Base-by-base conservation (phyloP, 2,888 invertebrate species). In the Plebejus anna region DNA sequence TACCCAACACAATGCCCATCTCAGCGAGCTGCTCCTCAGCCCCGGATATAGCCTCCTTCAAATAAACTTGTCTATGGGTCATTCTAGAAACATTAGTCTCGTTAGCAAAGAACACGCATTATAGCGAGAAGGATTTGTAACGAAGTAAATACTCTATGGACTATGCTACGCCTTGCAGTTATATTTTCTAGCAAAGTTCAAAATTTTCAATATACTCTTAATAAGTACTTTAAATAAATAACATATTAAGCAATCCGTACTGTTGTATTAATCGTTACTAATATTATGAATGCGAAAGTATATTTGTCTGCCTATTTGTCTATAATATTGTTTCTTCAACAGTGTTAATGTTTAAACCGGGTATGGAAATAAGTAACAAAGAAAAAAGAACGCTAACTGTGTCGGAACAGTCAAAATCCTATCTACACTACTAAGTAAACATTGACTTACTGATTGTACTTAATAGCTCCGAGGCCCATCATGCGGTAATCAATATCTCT, bases 401-500 rank as follows among this genome's bases (percentile, higher is more conserved):
- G 47, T 47, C 9, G 47, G 47, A 47, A 47, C 47, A 9, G 47
- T 47, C 11, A 9, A 47, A 47, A 13, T 59, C 22, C 59, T n/a
- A 59, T 66, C 13, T 66, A 66, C 13, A 13, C 13, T 32, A 36
- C 3, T 61, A 11, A 22, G 61, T 66, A 66, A 66, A 66, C 32
- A 36, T 66, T 66, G 32, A 42, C 89, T 88, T 82, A 93, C 92
- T 84, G 80, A 4, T 83, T 78, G 82, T 84, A 86, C 79, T 89
- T 87, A 42, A 92, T 86, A 70, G 92, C 87, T 70, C 95, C 95
- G 77, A 96, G 88, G 0, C 95, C 94, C 82, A 95, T 84, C 84
- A 95, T 84, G 75, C 95, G 93, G 82, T 94, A 95, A 85, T 96
- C 95, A 77, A 95, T 95, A n/a, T 91, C 84, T 70, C 92, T 84